Percentiles rank a stretch among this genome's conserved stretches.
Conservation (phyloP, 2,888 invertebrate genomes). For the Dasypogon diadema region DNA sequence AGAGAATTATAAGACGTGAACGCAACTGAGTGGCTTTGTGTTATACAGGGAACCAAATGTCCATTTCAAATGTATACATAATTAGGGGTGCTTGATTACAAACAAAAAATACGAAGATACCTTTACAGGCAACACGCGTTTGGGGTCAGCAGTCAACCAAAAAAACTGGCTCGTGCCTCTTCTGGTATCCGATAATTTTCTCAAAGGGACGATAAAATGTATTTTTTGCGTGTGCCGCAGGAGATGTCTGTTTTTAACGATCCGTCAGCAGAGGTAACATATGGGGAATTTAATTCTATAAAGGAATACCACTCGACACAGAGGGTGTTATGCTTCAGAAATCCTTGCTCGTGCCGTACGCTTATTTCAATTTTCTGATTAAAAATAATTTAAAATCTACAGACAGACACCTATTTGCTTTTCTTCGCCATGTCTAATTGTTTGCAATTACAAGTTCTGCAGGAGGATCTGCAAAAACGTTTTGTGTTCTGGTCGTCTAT, state of each 20-base stretch:
- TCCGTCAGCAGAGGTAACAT: slow-evolving; percentile 38
- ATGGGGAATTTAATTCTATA: slow-evolving; percentile 27
- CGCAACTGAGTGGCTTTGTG: no score
- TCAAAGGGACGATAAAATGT: slow-evolving; percentile 24
- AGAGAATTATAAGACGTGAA: no score
- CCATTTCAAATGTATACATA: slow-evolving; percentile 25
- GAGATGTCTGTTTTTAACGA: slow-evolving; percentile 37
- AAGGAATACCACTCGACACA: neutral
- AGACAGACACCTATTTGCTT: no score
- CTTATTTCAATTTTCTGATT: neutral
- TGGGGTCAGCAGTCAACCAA: slow-evolving; percentile 45
- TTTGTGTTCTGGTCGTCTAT: no score
- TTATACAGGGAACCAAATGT: neutral
- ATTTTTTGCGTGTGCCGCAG: slow-evolving; percentile 23
- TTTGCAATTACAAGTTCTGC: no score
- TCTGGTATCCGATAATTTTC: neutral
- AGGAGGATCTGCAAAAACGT: no score
- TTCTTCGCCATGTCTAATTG: no score
- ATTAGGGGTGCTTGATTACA: slow-evolving; percentile 42
- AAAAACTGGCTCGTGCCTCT: slow-evolving; percentile 36
- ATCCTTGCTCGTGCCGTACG: neutral
- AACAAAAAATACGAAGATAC: slow-evolving; percentile 25
- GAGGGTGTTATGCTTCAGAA: slow-evolving; percentile 5
- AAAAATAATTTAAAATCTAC: no score
- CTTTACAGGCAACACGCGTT: neutral